These are phyloP conservation scores for Carollia perspicillata DNA, from an alignment of 2,113 vertebrate species.

Conservation along the genomic window DNA sequence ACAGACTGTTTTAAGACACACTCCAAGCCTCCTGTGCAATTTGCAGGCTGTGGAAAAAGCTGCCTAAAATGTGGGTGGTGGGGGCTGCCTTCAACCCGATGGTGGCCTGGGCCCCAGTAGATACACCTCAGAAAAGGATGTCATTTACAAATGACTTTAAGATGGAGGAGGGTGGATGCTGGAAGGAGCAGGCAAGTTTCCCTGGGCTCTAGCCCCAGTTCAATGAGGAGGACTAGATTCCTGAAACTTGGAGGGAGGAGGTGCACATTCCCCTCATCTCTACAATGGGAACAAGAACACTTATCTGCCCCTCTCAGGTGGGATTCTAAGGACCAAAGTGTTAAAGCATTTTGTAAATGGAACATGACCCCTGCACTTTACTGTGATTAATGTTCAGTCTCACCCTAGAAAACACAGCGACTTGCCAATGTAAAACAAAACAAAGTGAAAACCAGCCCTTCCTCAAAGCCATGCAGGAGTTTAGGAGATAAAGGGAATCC, in stretches of 20 bases:
- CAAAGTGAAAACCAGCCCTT: not conserved
- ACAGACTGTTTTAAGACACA: not conserved
- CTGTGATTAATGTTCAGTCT: not conserved
- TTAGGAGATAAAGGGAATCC: not conserved
- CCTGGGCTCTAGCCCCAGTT: not conserved
- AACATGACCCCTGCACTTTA: not conserved
- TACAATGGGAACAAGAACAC: not conserved
- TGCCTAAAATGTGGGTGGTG: not conserved
- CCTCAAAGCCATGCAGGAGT: not conserved
- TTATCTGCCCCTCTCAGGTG: not conserved
- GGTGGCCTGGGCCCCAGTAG: not conserved
- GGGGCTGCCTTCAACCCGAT: fast-evolving
- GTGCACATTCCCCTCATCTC: not conserved
- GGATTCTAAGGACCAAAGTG: not conserved
- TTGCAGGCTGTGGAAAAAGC: slow-evolving; percentile 15
- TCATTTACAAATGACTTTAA: not conserved
- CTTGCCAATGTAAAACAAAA: not conserved
- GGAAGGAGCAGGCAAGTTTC: not conserved
- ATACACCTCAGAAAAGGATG: not conserved
- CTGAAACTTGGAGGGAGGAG: not conserved
- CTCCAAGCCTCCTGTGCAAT: not conserved
- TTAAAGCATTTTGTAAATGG: not conserved
- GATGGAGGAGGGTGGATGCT: not conserved
- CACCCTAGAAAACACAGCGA: not conserved
- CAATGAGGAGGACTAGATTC: not conserved